Percentiles rank a stretch among this genome's conserved stretches.
phyloP scores from a whole-genome alignment of 2,113 vertebrate genomes.

The Seriola dumerili region DNA sequence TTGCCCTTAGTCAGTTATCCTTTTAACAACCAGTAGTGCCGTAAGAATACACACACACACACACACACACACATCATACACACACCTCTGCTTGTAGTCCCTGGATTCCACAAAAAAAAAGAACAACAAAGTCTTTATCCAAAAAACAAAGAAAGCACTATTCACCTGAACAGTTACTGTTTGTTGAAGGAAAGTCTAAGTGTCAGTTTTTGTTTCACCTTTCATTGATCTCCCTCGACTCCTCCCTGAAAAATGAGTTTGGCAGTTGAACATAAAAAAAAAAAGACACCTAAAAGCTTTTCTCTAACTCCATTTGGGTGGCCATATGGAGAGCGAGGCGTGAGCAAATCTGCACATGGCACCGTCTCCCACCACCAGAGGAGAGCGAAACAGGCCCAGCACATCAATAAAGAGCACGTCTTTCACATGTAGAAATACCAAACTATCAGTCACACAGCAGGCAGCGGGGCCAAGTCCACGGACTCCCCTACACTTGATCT shows the following conservation, averaged over 20 bases:
- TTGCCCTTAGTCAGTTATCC: conserved; percentile 20
- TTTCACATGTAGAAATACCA: conserved; percentile 79
- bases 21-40: not conserved
- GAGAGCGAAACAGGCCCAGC: conserved; percentile 38
- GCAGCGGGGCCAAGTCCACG: conserved; percentile 27
- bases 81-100: not conserved
- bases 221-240: not conserved
- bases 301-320: conserved; percentile 52
- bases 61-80: not conserved
- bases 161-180: not conserved
- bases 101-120: not conserved
- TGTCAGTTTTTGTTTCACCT: not conserved
- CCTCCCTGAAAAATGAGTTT: conserved; percentile 7
- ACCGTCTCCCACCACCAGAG: conserved; percentile 29
- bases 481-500: conserved; percentile 48
- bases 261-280: not conserved
- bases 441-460: conserved; percentile 81
- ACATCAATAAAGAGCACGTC: conserved; percentile 72
- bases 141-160: not conserved
- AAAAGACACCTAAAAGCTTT: not conserved
- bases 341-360: conserved; percentile 59
- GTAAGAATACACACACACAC: not conserved
- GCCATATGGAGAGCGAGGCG: conserved; percentile 45
- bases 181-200: not conserved
- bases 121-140: conserved; percentile 3